Evolutionary conservation across 1,140 invertebrate genomes (phyloP), one percentile per base, ranked within the genome.

Genomic region (Polypedilum pembai): DNA sequence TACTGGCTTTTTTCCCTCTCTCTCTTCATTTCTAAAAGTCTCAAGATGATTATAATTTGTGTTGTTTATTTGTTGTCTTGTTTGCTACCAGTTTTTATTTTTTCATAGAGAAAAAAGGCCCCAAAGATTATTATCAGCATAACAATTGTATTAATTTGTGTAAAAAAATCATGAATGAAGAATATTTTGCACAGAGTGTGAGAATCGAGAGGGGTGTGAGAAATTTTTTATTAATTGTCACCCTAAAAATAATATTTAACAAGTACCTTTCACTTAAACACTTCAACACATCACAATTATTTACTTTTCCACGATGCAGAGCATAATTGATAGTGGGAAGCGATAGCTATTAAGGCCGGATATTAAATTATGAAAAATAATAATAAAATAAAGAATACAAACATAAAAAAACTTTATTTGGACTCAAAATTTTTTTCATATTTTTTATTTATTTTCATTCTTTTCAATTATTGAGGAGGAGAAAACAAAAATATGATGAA

Each of bases 31-130:
- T 69, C 65, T 69, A 5, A 69, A 69, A 20, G 65, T 69, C 65
- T 69, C 65, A 69, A 69, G 65, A 69, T 69, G 65, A 69, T 69
- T 69, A 18, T 69, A 18, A 18, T 69, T 56, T 15, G 12, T 56
- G 45, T n/a, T 56, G n/a, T 56, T 56, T 56, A n/a, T 12, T 56
- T 56, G 45, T 56, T 56, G n/a, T 56, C n/a, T 56, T 56, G 45
- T 56, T 33, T n/a, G 45, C 45, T 56, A 56, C 45, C 45, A 56
- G 45, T 56, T 56, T 56, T 45, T n/a, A n/a, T n/a, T 45, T 45
- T 45, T 10, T 56, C n/a, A 56, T 33, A 56, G 45, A 56, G 12
- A 56, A 56, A 33, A 33, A 33, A 33, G 24, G 24, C 24, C 24
- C 24, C 45, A 12, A n/a, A 56, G 45, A 56, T 56, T n/a, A 56